Percentiles rank a stretch among this genome's conserved stretches.
phyloP scores from a whole-genome alignment of 2,113 vertebrate genomes.

The Heterotilapia buettikoferi region DNA sequence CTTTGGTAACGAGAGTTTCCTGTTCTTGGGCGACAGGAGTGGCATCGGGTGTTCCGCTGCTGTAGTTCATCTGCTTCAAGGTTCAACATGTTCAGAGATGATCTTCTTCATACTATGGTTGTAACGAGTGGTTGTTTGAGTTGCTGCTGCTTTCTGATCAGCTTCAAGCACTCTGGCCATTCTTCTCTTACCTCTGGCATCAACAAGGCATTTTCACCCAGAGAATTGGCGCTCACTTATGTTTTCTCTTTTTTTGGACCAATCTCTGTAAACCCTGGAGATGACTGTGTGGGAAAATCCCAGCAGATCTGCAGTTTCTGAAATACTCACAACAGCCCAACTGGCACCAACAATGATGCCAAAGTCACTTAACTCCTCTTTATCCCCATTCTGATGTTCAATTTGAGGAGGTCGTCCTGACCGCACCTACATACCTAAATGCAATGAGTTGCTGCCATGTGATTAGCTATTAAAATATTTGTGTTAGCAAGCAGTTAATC shows the following conservation, averaged over 20 bases:
- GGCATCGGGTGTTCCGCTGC: neutral
- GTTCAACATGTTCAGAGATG: neutral
- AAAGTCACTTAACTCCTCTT: neutral
- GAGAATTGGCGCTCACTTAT: neutral
- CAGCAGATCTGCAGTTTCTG: neutral
- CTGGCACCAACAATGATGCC: neutral
- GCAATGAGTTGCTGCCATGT: neutral
- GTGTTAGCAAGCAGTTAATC: neutral
- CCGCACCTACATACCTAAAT: neutral
- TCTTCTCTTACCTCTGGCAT: neutral
- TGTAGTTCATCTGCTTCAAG: neutral
- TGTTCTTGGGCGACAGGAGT: neutral
- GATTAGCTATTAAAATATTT: neutral
- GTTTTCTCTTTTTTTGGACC: neutral
- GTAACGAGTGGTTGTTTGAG: neutral
- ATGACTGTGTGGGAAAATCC: neutral
- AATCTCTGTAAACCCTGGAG: neutral
- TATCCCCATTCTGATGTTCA: neutral
- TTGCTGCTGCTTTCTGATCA: neutral
- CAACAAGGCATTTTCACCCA: neutral
- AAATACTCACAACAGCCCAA: neutral
- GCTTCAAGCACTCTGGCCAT: neutral
- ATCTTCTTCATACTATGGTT: neutral
- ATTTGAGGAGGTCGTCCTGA: neutral
- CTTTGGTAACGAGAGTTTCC: neutral